phyloP scores from a whole-genome alignment of 2,888 invertebrate genomes.

The Coremacera marginata region DNA sequence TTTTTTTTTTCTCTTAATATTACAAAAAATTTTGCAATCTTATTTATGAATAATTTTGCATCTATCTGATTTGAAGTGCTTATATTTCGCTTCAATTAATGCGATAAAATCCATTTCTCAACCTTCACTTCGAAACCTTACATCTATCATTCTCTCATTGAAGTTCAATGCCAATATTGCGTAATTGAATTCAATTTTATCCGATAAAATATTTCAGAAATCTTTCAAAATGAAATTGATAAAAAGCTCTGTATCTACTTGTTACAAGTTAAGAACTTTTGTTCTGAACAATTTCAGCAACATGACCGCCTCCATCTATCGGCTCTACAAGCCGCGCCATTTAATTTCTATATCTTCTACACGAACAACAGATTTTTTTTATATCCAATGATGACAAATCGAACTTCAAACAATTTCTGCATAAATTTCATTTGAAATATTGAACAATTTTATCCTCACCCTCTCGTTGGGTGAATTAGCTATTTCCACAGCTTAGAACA shows the following conservation, averaged over 20 bases:
- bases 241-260: not conserved
- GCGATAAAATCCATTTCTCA: too few relatives aligned
- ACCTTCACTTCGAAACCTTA: too few relatives aligned
- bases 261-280: not conserved
- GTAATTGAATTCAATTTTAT: not conserved
- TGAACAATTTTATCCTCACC: not conserved
- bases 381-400: constrained; percentile 30
- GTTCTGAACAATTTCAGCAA: not conserved
- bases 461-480: not conserved
- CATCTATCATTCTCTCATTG: too few relatives aligned
- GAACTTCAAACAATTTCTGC: constrained; percentile 27
- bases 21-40: too few relatives aligned
- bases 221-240: constrained; percentile 14
- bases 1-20: too few relatives aligned
- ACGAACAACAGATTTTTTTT: not conserved
- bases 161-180: not conserved
- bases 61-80: too few relatives aligned
- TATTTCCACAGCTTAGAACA: too few relatives aligned
- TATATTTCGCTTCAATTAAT: too few relatives aligned
- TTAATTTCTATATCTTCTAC: not conserved
- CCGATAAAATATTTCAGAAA: not conserved
- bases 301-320: not conserved
- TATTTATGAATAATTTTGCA: too few relatives aligned
- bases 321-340: not conserved
- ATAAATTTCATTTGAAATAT: constrained; percentile 25